A percentile compares a stretch with the other conserved stretches of the same genome.
Conservation (phyloP, 2,888 invertebrate species). For the Calameuta filiformis region DNA sequence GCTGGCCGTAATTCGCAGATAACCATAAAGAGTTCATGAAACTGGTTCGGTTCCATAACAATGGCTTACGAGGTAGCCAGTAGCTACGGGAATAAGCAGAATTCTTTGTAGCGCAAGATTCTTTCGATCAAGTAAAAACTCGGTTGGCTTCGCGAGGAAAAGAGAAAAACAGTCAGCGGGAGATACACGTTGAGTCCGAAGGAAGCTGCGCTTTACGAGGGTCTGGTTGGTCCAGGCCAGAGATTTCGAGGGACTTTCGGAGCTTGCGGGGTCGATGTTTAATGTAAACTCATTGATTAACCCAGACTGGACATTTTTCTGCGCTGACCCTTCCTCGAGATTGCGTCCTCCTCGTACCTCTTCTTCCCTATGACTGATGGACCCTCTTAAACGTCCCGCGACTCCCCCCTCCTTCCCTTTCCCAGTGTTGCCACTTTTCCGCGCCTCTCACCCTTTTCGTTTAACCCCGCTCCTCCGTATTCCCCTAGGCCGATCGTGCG, state of each 20-base stretch:
- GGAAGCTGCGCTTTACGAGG: not conserved
- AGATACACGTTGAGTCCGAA: no score
- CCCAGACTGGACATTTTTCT: conserved; percentile 51
- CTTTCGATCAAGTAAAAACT: no score
- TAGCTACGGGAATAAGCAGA: no score
- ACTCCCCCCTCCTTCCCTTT: not conserved
- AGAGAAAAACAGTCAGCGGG: no score
- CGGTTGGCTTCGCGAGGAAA: no score
- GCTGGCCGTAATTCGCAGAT: no score
- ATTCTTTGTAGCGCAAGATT: no score
- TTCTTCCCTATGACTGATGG: conserved; percentile 51
- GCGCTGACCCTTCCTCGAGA: conserved; percentile 42
- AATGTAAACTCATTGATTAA: conserved; percentile 61
- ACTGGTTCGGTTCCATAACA: no score
- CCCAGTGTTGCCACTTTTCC: not conserved
- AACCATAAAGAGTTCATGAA: no score
- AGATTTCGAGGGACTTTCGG: not conserved
- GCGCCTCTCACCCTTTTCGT: not conserved
- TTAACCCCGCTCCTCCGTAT: not conserved
- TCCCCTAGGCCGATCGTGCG: not conserved
- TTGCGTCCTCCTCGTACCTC: conserved; percentile 32
- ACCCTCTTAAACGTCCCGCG: conserved; percentile 25
- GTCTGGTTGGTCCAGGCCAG: not conserved
- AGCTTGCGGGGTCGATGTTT: conserved; percentile 45
- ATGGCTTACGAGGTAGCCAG: no score